These are phyloP conservation scores for Rallus crepitans DNA, from an alignment of 2,797 vertebrate species.

Conservation along the genomic window DNA sequence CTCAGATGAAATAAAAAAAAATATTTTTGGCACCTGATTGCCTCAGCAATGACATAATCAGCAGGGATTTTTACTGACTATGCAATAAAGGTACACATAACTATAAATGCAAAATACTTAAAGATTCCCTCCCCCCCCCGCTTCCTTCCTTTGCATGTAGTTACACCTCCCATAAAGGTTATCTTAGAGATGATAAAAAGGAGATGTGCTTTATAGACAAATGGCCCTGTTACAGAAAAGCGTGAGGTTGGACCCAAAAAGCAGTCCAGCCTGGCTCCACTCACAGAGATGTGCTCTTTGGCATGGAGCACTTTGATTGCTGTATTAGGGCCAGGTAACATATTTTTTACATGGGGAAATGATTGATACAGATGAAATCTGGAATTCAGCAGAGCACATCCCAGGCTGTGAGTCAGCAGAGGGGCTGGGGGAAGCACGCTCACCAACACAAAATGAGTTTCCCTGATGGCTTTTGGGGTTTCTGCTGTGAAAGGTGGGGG, in stretches of 20 bases:
- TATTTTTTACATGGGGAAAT: slow-evolving; percentile 19
- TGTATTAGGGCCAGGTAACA: slow-evolving; percentile 24
- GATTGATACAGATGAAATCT: slow-evolving; percentile 9
- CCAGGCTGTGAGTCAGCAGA: not conserved
- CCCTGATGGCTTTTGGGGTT: not conserved
- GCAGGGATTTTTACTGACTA: slow-evolving; percentile 71
- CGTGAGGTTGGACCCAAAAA: not conserved
- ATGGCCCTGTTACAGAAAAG: not conserved
- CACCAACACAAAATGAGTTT: not conserved
- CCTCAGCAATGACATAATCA: slow-evolving; percentile 75
- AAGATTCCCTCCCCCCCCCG: not conserved
- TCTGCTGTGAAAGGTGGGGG: not conserved
- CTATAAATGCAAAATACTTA: slow-evolving; percentile 48
- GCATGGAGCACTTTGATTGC: not conserved
- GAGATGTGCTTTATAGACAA: not conserved
- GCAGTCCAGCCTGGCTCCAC: not conserved
- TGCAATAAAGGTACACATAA: slow-evolving; percentile 62
- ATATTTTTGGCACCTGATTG: slow-evolving; percentile 50
- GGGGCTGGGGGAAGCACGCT: not conserved
- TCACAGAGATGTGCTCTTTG: not conserved
- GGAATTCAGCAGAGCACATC: not conserved
- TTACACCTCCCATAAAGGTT: slow-evolving; percentile 5
- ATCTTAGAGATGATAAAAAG: slow-evolving; percentile 3
- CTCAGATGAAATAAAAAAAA: slow-evolving; percentile 58
- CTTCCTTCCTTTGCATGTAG: not conserved